phyloP scores from a whole-genome alignment of 2,888 invertebrate genomes.

The Priocnemis perturbator region DNA sequence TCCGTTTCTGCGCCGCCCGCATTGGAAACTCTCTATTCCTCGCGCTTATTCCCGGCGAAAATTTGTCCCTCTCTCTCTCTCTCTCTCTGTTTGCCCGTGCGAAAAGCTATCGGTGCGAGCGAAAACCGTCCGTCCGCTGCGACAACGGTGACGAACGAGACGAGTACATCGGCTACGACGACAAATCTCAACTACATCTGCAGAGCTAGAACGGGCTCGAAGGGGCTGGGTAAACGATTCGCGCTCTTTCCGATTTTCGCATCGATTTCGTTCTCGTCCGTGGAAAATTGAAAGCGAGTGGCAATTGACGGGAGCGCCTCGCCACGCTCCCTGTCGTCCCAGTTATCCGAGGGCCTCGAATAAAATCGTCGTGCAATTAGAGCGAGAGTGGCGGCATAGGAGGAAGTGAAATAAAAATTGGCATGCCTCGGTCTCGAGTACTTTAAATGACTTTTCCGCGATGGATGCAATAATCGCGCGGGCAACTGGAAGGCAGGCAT shows the following conservation, averaged over 20 bases:
- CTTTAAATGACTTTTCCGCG: constrained; percentile 17
- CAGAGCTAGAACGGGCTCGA: too few species aligned
- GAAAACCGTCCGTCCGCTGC: neutral
- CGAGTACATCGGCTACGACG: constrained; percentile 18
- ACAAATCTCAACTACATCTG: neutral
- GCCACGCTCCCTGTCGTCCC: constrained; percentile 18
- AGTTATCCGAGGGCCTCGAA: constrained; percentile 24
- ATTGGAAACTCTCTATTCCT: constrained; percentile 24
- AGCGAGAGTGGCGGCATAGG: constrained; percentile 4
- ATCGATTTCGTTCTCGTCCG: constrained; percentile 32
- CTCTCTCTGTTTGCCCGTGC: too few species aligned
- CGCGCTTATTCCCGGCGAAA: constrained; percentile 1
- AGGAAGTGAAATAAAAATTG: neutral
- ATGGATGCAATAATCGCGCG: neutral
- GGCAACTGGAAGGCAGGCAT: neutral
- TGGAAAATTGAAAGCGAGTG: constrained; percentile 34
- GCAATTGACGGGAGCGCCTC: constrained; percentile 30
- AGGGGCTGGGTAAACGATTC: constrained; percentile 25
- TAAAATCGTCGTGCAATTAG: constrained; percentile 22
- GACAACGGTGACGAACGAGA: constrained; percentile 17
- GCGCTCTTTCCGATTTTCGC: constrained; percentile 24
- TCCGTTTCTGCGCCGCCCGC: constrained; percentile 15
- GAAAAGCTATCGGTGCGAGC: neutral
- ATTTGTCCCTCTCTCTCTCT: constrained; percentile 17
- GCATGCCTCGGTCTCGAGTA: neutral